Conservation (phyloP, 2,113 vertebrate genomes). For the Ornithorhynchus anatinus region DNA sequence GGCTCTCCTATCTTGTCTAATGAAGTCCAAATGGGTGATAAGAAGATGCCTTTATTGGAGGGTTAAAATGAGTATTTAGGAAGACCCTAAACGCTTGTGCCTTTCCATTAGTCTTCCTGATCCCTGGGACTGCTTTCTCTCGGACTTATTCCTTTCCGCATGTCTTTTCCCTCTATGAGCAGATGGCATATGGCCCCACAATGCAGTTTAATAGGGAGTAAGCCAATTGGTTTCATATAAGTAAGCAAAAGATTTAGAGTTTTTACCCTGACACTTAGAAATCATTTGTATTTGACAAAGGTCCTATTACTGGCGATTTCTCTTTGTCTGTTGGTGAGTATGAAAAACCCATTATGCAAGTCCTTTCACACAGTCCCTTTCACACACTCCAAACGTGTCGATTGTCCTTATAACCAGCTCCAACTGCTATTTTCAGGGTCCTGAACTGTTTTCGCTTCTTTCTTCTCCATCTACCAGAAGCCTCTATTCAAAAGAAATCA, state of each 20-base stretch:
- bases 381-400: no score
- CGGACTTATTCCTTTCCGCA: background rate
- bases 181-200: constrained; percentile 8
- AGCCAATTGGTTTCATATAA: constrained; percentile 60
- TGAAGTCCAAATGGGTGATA: constrained; percentile 12
- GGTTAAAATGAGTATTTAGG: constrained; percentile 38
- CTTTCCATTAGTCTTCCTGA: constrained; percentile 6
- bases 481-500: no score
- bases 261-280: no score
- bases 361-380: no score
- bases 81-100: background rate
- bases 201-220: constrained; percentile 11
- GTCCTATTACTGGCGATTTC: no score
- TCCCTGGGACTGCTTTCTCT: background rate
- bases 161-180: background rate
- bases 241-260: constrained; percentile 53
- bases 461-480: no score
- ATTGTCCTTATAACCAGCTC: no score
- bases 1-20: background rate
- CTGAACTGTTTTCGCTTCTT: no score
- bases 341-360: no score
- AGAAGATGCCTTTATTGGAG: constrained; percentile 27
- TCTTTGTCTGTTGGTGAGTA: no score
- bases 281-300: no score
- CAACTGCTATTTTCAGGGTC: no score